phyloP scores from a whole-genome alignment of 1,140 invertebrate species.

The Aplysia californica region DNA sequence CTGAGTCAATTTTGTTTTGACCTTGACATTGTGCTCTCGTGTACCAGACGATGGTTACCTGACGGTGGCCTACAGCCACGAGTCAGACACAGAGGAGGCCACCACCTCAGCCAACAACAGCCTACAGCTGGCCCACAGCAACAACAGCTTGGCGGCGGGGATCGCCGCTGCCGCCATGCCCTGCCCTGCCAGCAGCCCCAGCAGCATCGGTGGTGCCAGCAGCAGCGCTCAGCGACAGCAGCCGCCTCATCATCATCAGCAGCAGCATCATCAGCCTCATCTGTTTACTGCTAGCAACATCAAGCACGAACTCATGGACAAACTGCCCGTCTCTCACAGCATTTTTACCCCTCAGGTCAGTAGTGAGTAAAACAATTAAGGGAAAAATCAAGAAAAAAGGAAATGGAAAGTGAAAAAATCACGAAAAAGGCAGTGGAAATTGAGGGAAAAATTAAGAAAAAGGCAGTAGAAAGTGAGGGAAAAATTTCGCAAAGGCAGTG shows the following conservation, averaged over 20 bases:
- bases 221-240: conserved; percentile 2
- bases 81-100: conserved; percentile 73
- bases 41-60: conserved; percentile 83
- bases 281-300: conserved; percentile 25
- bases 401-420: too few species aligned
- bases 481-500: too few species aligned
- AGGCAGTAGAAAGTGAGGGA: too few species aligned
- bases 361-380: too few species aligned
- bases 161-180: conserved; percentile 24
- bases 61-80: conserved; percentile 81
- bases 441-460: too few species aligned
- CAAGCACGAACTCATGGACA: conserved; percentile 21
- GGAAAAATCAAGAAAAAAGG: too few species aligned
- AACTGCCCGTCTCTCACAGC: conserved; percentile 23
- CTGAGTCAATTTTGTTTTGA: too few species aligned
- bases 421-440: too few species aligned
- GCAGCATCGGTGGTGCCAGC: conserved; percentile 25
- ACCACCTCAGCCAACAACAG: conserved; percentile 28
- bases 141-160: conserved; percentile 23
- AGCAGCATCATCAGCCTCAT: conserved; percentile 17
- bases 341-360: conserved; percentile 26
- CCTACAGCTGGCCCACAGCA: neutral
- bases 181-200: conserved; percentile 35
- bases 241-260: neutral
- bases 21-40: too few species aligned